A percentile compares a stretch with the other conserved stretches of the same genome.
These are phyloP conservation scores for Caracal caracal DNA, from an alignment of 2,113 vertebrate genomes.

Conservation along the genomic window DNA sequence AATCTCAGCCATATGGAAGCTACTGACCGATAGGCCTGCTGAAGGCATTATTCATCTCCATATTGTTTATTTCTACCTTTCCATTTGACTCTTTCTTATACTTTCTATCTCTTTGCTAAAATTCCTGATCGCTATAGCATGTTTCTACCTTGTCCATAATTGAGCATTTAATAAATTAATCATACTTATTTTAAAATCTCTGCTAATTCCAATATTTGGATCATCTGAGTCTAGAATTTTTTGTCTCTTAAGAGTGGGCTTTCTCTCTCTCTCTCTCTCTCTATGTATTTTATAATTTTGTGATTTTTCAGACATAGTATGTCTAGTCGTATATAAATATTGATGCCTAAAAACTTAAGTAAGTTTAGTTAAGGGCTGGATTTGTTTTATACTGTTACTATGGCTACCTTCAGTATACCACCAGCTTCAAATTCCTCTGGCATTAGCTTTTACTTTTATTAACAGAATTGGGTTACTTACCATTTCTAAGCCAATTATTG, in stretches of 20 bases:
- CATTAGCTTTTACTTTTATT: neutral
- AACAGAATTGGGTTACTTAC: neutral
- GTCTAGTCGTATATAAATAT: neutral
- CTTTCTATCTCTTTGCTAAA: neutral
- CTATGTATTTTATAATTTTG: neutral
- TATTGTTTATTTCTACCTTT: neutral
- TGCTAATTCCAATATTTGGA: neutral
- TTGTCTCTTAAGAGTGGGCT: neutral
- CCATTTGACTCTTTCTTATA: neutral
- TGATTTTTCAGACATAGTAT: neutral
- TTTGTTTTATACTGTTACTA: constrained; percentile 31
- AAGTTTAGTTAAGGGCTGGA: neutral
- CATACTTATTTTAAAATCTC: neutral
- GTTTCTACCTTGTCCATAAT: neutral
- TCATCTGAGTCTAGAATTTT: neutral
- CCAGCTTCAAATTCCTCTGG: neutral
- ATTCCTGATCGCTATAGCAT: neutral
- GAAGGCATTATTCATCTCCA: neutral
- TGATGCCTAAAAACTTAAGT: constrained; percentile 4
- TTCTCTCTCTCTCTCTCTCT: neutral
- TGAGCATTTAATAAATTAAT: neutral
- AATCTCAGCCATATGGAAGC: neutral
- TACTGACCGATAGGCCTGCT: neutral
- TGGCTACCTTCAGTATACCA: neutral
- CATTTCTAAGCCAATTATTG: neutral